Base-by-base conservation (phyloP, 2,797 vertebrate species). In the Anniella stebbinsi region DNA sequence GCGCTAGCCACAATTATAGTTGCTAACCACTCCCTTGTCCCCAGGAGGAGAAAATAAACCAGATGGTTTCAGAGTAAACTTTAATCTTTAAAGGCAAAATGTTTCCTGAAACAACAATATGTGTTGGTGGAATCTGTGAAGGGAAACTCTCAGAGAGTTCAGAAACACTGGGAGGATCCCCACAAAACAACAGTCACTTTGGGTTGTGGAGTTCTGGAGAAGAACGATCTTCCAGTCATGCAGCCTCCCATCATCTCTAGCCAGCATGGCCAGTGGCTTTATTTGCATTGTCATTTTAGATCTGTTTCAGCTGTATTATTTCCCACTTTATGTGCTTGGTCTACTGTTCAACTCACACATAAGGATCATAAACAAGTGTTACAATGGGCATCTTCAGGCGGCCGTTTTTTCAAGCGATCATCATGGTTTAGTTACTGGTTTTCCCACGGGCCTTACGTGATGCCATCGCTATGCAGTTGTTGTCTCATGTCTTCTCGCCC, bases 61-160 rank as follows among this genome's bases (percentile, higher is more conserved):
- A 95, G 91, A 92, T 92, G 88, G 91, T 83, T 95, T 95, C 95
- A 95, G 90, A 95, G 87, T 92, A 93, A 90, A 69, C 87, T 93
- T 93, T 84, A 84, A 80, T 33, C 80, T 84, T 95, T 95, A 89
- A 82, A 93, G 91, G 84, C 70, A 89, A 86, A 86, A 66, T 80
- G 87, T 92, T 88, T 92, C 70, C 92, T 93, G 89, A 90, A 93
- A 95, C 87, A 93, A 89, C 92, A 92, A 91, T 86, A 90, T 89
- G 80, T 38, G 67, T 89, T 94, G 86, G 81, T 88, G 75, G 88
- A 86, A 88, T 83, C 10, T 85, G 17, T 48, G 82, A 89, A 69
- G 1, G 82, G 88, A 75, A 94, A 88, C 86, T 93, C 91, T 91
- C 91, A 88, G 93, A 90, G 87, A 95, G 93, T 92, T 95, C 88